Conservation (phyloP, 2,797 vertebrate species). For the Rhinophrynus dorsalis region DNA sequence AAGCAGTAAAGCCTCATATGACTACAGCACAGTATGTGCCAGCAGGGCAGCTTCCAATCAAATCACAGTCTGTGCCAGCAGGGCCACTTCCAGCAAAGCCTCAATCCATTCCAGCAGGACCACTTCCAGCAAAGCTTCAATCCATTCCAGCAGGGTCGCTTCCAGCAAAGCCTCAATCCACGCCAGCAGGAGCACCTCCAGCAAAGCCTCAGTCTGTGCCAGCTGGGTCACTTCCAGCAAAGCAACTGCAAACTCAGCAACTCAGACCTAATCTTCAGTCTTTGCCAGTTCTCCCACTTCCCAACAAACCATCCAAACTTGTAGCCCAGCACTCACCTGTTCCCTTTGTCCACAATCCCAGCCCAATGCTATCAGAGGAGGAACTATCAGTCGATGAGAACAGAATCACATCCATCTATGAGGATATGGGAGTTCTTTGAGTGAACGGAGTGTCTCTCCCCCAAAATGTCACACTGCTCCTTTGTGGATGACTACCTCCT, state of each 20-base stretch:
- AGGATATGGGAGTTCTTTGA: slow-evolving; percentile 59
- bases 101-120: neutral
- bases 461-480: neutral
- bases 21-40: neutral
- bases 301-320: neutral
- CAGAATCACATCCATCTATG: slow-evolving; percentile 50
- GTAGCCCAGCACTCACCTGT: neutral
- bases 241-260: too few relatives aligned
- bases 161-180: neutral
- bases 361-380: neutral
- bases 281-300: neutral
- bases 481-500: neutral
- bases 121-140: neutral
- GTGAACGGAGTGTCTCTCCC: neutral
- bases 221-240: neutral
- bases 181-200: neutral
- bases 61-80: neutral
- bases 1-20: neutral
- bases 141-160: neutral
- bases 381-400: slow-evolving; percentile 59
- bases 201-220: neutral
- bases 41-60: neutral
- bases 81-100: neutral
- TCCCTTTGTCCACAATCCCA: neutral
- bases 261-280: neutral